These are phyloP conservation scores for Pomacea maculata DNA, from an alignment of 1,140 invertebrate genomes.

Conservation along the genomic window DNA sequence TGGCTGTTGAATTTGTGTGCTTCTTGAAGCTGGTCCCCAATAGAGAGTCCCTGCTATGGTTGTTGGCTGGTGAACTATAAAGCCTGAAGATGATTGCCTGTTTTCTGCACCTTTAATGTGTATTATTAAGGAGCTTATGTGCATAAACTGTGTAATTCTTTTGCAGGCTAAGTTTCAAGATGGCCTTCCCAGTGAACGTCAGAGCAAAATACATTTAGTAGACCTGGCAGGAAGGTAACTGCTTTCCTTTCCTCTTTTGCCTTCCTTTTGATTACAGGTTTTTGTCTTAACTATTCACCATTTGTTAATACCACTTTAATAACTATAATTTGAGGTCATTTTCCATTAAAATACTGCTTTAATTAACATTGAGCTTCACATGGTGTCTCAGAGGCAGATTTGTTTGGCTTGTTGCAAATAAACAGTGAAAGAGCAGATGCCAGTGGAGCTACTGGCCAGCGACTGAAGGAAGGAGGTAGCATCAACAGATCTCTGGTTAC, in stretches of 20 bases:
- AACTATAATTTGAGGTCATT: too few species aligned
- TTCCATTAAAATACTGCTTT: too few species aligned
- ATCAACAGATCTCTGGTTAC: conserved; percentile 94
- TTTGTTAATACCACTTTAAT: too few species aligned
- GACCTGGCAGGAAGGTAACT: conserved; percentile 74
- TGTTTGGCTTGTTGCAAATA: too few species aligned
- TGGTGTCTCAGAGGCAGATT: too few species aligned
- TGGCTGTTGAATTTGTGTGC: conserved; percentile 46
- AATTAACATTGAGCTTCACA: too few species aligned
- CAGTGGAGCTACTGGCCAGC: conserved; percentile 67
- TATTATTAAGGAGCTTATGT: neutral
- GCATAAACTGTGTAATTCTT: conserved; percentile 8
- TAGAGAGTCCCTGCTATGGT: neutral
- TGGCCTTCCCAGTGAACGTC: conserved; percentile 69
- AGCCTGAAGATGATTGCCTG: too few species aligned
- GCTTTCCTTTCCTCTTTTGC: too few species aligned
- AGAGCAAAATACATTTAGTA: conserved; percentile 74
- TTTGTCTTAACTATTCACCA: too few species aligned
- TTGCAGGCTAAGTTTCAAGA: conserved; percentile 67
- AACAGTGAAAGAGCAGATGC: conserved; percentile 71
- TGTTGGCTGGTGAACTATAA: too few species aligned
- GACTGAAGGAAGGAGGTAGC: conserved; percentile 88
- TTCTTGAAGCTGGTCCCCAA: neutral
- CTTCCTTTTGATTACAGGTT: too few species aligned
- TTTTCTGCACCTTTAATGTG: too few species aligned